Evolutionary conservation across 2,113 vertebrate genomes (phyloP).

Genomic region (Colistium nudipinnis): DNA sequence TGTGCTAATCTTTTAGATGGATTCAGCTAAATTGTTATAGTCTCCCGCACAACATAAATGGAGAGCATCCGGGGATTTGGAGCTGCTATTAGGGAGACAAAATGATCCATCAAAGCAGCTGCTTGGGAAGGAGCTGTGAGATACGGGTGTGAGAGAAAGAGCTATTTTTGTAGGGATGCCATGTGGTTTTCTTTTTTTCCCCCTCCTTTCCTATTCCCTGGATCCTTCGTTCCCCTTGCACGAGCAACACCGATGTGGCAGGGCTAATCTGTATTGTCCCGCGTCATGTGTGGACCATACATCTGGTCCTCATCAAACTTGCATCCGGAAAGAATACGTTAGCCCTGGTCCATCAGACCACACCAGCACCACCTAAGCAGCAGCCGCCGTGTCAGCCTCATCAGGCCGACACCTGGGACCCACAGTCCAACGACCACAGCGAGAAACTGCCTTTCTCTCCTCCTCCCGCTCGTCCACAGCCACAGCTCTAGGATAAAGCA

Average conservation of each 20-base stretch:
- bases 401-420: conserved; percentile 35
- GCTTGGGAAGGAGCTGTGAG: conserved; percentile 63
- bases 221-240: conserved; percentile 11
- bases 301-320: conserved; percentile 62
- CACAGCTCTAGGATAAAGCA: conserved; percentile 41
- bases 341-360: conserved; percentile 37
- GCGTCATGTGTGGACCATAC: conserved; percentile 41
- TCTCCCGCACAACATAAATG: conserved; percentile 69
- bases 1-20: conserved; percentile 66
- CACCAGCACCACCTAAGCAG: conserved; percentile 13
- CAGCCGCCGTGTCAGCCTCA: conserved; percentile 35
- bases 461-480: conserved; percentile 26
- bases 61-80: conserved; percentile 72
- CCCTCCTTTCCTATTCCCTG: conserved; percentile 3
- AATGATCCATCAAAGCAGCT: conserved; percentile 78
- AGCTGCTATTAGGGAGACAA: conserved; percentile 75
- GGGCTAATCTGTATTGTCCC: conserved; percentile 46
- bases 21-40: conserved; percentile 74
- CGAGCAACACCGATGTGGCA: conserved; percentile 25
- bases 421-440: conserved; percentile 61
- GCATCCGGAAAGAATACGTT: conserved; percentile 42
- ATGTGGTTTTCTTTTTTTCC: conserved; percentile 14
- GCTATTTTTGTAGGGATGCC: conserved; percentile 67
- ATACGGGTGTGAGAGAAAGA: conserved; percentile 63
- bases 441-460: conserved; percentile 18